Conservation (phyloP, 35 echinoderm and acorn worm species). For the Lytechinus pictus region DNA sequence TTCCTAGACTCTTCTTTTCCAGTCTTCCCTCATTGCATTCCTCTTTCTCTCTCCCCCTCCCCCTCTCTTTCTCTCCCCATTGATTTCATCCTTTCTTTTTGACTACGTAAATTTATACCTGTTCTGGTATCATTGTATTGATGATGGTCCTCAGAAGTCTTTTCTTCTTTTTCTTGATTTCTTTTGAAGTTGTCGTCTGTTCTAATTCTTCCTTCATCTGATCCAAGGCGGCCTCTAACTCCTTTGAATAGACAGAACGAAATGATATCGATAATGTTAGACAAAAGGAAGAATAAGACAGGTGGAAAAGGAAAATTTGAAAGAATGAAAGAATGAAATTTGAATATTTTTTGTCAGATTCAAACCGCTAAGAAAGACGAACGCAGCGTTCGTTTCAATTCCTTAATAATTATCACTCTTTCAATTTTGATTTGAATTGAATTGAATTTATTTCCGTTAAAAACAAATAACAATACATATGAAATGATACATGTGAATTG, state of each 20-base stretch:
- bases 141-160: neutral
- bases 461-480: no score
- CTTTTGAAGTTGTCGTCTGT: neutral
- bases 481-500: no score
- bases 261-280: neutral
- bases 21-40: neutral
- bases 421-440: no score
- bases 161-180: slow-evolving; percentile 2
- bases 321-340: no score
- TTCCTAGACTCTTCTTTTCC: no score
- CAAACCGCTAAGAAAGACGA: no score
- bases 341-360: no score
- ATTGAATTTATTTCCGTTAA: no score
- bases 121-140: neutral
- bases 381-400: no score
- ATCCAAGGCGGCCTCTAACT: neutral
- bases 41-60: neutral
- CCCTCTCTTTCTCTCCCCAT: neutral
- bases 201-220: neutral
- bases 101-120: neutral
- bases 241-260: neutral
- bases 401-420: no score
- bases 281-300: no score
- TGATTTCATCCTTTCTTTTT: neutral
- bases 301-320: no score